phyloP scores from a whole-genome alignment of 92 coral and sea anemone species.

The Epizoanthus illoricatus region DNA sequence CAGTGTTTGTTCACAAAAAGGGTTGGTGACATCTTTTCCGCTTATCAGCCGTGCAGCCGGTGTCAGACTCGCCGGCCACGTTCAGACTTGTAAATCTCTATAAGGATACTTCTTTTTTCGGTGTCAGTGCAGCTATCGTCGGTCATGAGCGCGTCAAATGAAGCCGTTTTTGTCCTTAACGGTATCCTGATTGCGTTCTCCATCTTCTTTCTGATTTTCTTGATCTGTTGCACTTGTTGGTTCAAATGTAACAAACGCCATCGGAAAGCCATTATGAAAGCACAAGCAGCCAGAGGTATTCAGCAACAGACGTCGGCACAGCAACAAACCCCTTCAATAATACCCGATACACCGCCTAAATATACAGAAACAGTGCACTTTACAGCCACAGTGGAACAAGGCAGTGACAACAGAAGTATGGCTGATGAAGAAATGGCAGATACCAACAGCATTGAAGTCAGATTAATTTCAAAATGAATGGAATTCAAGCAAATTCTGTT shows the following conservation, averaged over 20 bases:
- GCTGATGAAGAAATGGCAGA: slow-evolving; percentile 5
- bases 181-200: slow-evolving; percentile 28
- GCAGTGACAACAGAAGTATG: not conserved
- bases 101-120: too few relatives aligned
- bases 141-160: slow-evolving; percentile 11
- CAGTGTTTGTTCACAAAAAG: too few relatives aligned
- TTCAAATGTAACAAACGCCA: slow-evolving; percentile 38
- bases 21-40: too few relatives aligned
- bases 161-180: slow-evolving; percentile 38
- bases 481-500: not conserved
- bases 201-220: slow-evolving; percentile 16
- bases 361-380: slow-evolving; percentile 1
- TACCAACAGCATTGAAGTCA: slow-evolving; percentile 21
- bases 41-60: too few relatives aligned
- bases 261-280: slow-evolving; percentile 17
- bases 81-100: too few relatives aligned
- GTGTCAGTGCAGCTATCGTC: too few relatives aligned
- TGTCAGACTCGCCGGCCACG: too few relatives aligned
- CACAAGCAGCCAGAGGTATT: not conserved
- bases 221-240: slow-evolving; percentile 40
- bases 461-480: slow-evolving; percentile 13
- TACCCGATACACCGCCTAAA: not conserved
- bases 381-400: not conserved
- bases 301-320: not conserved
- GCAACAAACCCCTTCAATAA: not conserved